Evolutionary conservation across 2,113 vertebrate species (phyloP).

Genomic region (Brachypodius melanocephalos): DNA sequence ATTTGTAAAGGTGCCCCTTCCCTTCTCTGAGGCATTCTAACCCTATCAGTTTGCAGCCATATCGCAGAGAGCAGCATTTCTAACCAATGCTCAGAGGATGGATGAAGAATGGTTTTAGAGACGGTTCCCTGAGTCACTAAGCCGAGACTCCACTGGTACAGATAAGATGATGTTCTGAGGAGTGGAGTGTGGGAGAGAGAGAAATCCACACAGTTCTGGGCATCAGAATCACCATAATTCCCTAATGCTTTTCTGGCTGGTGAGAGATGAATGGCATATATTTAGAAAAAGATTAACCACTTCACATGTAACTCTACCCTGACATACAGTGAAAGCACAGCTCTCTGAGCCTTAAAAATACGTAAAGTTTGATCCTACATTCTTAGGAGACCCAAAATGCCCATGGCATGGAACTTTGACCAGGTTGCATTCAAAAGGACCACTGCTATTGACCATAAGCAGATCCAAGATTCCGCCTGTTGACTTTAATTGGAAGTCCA

Average conservation of each 20-base stretch:
- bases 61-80: background rate
- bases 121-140: background rate
- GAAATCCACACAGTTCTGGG: background rate
- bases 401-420: background rate
- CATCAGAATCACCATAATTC: background rate
- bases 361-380: background rate
- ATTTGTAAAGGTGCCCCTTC: background rate
- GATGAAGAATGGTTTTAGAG: background rate
- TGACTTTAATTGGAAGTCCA: background rate
- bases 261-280: background rate
- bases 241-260: background rate
- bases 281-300: background rate
- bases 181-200: background rate
- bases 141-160: background rate
- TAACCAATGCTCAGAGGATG: background rate
- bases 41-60: background rate
- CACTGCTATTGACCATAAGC: background rate
- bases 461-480: background rate
- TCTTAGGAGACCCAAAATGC: background rate
- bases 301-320: background rate
- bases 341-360: constrained; percentile 44
- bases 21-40: background rate
- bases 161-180: background rate
- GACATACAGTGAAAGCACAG: background rate
- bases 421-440: background rate